Conservation (phyloP, 1,140 invertebrate species). For the Saccostrea echinata region DNA sequence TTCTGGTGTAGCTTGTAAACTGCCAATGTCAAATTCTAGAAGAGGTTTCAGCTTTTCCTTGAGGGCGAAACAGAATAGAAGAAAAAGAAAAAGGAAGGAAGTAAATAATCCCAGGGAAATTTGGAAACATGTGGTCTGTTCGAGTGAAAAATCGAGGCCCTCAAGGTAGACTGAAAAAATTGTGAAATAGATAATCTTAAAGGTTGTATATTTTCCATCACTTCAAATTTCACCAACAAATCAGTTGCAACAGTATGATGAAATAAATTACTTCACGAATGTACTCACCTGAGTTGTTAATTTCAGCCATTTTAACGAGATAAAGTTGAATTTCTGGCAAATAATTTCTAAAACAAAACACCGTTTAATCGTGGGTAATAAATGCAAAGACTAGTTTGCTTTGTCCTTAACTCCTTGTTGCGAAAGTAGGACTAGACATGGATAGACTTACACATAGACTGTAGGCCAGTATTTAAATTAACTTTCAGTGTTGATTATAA, state of each 20-base stretch:
- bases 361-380: no score
- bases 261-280: background rate
- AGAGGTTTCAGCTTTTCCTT: background rate
- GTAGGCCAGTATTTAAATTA: no score
- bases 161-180: background rate
- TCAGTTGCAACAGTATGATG: no score
- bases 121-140: background rate
- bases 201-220: background rate
- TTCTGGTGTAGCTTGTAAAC: background rate
- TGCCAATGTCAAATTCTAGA: background rate
- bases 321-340: no score
- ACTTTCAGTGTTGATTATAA: no score
- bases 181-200: background rate
- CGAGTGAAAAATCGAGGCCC: background rate
- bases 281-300: background rate
- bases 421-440: no score
- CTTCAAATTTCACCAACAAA: no score
- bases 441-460: no score
- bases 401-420: no score
- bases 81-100: background rate
- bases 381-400: background rate
- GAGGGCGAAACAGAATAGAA: background rate
- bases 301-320: background rate
- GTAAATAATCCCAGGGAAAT: background rate
- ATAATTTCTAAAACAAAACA: no score